Evolutionary conservation across 2,888 invertebrate species (phyloP).

Genomic region (Perdita meconis): DNA sequence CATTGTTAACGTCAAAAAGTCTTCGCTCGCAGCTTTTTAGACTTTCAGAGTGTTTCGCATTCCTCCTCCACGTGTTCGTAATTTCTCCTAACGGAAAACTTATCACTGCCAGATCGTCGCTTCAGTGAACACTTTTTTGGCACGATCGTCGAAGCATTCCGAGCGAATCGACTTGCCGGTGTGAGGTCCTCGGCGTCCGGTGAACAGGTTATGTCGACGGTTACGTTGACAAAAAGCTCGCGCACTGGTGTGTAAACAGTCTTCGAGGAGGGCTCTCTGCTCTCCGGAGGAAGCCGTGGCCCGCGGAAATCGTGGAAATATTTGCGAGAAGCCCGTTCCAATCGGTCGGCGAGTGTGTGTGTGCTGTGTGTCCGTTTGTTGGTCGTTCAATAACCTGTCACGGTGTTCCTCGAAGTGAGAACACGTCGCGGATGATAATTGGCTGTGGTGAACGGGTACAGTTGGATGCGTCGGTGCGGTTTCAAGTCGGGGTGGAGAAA

Average conservation of each 20-base stretch:
- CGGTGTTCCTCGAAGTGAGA: slow-evolving; percentile 26
- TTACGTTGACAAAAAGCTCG: background rate
- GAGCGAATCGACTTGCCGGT: slow-evolving; percentile 4
- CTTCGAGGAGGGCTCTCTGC: background rate
- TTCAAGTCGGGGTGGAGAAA: no score
- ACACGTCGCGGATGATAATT: slow-evolving; percentile 43
- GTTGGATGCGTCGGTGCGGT: slow-evolving; percentile 12
- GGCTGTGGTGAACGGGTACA: slow-evolving; percentile 10
- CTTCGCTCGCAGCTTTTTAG: background rate
- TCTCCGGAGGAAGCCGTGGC: background rate
- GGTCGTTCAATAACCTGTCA: slow-evolving; percentile 3
- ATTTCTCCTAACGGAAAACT: slow-evolving; percentile 1
- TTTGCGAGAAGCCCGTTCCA: background rate
- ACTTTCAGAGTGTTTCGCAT: background rate
- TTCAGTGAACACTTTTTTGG: background rate
- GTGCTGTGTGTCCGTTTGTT: background rate
- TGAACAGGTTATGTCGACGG: slow-evolving; percentile 10
- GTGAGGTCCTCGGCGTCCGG: background rate
- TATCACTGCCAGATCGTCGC: slow-evolving; percentile 9
- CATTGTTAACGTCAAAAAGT: no score
- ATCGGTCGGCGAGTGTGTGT: background rate
- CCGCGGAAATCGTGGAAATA: slow-evolving; percentile 10
- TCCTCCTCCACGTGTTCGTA: slow-evolving; percentile 10
- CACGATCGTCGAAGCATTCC: background rate
- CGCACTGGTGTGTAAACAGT: background rate